These are phyloP conservation scores for Clarias pachynema DNA, from an alignment of 2,797 vertebrate genomes.

Conservation along the genomic window DNA sequence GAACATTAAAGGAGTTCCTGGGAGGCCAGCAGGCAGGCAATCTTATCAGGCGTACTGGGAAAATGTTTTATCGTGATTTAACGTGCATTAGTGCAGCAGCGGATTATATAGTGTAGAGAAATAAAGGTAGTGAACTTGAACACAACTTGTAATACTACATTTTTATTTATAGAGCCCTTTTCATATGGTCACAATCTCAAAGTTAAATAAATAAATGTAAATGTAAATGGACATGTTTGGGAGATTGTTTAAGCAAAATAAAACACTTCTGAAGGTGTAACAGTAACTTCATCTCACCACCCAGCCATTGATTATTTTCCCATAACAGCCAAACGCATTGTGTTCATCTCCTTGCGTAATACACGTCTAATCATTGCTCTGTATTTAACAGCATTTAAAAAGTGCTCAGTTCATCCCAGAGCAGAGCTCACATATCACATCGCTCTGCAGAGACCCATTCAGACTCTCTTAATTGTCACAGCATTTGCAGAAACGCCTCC, in stretches of 20 bases:
- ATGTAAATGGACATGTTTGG: too few species aligned
- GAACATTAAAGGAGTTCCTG: too few species aligned
- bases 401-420: conserved; percentile 32
- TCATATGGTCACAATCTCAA: too few species aligned
- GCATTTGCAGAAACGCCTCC: background rate
- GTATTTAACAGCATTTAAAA: conserved; percentile 8
- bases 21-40: too few species aligned
- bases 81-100: too few species aligned
- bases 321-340: background rate
- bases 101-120: too few species aligned
- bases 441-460: background rate
- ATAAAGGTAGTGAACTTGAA: too few species aligned
- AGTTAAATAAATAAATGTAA: too few species aligned
- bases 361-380: background rate
- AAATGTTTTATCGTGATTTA: too few species aligned
- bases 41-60: too few species aligned
- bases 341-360: background rate
- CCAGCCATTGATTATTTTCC: background rate
- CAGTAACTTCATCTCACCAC: background rate
- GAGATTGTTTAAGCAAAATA: background rate
- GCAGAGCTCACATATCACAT: conserved; percentile 1
- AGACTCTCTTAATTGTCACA: background rate
- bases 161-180: too few species aligned
- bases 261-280: background rate
- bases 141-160: too few species aligned